Percentiles rank a stretch among this genome's conserved stretches.
Conservation (phyloP, 2,113 vertebrate species). For the Coregonus clupeaformis region DNA sequence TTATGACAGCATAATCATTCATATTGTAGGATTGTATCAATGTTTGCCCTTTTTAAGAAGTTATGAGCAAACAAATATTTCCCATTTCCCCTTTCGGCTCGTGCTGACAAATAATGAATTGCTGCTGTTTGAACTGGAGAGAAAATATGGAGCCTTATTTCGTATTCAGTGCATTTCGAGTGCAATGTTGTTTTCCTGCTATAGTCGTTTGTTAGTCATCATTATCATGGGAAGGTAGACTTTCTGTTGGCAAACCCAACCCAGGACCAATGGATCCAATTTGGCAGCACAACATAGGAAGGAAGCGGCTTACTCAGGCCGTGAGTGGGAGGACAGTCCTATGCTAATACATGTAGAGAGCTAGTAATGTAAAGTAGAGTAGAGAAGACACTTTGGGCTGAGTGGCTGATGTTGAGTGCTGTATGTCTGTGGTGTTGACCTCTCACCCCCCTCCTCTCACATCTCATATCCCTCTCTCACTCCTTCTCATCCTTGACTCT, state of each 20-base stretch:
- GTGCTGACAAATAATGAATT: conserved; percentile 50
- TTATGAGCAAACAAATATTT: conserved; percentile 27
- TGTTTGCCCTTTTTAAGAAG: conserved; percentile 2
- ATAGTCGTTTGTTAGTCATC: conserved; percentile 1
- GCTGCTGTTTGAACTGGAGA: conserved; percentile 22
- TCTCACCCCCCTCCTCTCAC: conserved; percentile 2
- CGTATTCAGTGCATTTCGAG: conserved; percentile 43
- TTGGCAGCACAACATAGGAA: conserved; percentile 34
- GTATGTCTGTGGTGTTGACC: conserved; percentile 27
- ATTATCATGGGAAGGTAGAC: conserved; percentile 49
- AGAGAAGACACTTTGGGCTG: conserved; percentile 24
- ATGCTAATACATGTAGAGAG: conserved; percentile 24
- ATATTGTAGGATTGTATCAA: conserved; percentile 31
- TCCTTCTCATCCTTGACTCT: not conserved
- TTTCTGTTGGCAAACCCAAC: conserved; percentile 37
- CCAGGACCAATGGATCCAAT: conserved; percentile 32
- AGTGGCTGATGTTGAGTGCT: conserved; percentile 20
- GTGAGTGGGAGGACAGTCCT: conserved; percentile 39
- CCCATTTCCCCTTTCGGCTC: conserved; percentile 21
- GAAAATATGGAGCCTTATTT: conserved; percentile 21
- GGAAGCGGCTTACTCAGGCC: conserved; percentile 35
- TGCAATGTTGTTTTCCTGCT: conserved; percentile 7
- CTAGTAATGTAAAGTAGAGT: not conserved
- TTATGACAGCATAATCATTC: conserved; percentile 20
- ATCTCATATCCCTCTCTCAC: not conserved